phyloP scores from a whole-genome alignment of 2,888 invertebrate genomes.

The Scelioninae gen. 2 region DNA sequence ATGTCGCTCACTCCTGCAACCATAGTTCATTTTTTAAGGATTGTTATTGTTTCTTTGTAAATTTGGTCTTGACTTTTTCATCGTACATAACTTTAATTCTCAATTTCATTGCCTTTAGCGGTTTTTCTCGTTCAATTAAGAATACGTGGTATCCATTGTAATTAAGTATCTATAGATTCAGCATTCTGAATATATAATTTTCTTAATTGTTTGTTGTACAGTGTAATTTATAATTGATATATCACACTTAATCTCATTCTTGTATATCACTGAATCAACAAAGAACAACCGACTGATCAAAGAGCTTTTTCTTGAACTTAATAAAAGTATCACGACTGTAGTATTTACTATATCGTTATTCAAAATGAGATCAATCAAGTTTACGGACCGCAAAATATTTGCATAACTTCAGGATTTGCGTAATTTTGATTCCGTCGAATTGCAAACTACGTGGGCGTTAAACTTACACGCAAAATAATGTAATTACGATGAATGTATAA shows the following conservation, averaged over 20 bases:
- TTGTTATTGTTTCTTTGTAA: too few species aligned
- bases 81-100: too few species aligned
- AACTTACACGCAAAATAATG: too few species aligned
- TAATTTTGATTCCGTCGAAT: slow-evolving; percentile 28
- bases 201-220: background rate
- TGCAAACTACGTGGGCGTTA: slow-evolving; percentile 29
- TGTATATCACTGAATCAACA: too few species aligned
- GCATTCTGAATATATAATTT: background rate
- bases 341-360: slow-evolving; percentile 12
- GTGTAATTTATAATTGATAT: too few species aligned
- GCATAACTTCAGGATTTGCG: slow-evolving; percentile 32
- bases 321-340: slow-evolving; percentile 1
- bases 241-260: too few species aligned
- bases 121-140: background rate
- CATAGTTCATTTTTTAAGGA: too few species aligned
- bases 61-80: too few species aligned
- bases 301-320: background rate
- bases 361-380: slow-evolving; percentile 17
- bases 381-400: slow-evolving; percentile 21
- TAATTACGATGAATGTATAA: too few species aligned
- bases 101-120: too few species aligned
- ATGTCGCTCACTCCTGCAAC: too few species aligned
- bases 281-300: background rate
- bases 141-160: too few species aligned
- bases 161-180: background rate